Conservation (phyloP, 2,797 vertebrate genomes). For the Paramormyrops hopkinsi region DNA sequence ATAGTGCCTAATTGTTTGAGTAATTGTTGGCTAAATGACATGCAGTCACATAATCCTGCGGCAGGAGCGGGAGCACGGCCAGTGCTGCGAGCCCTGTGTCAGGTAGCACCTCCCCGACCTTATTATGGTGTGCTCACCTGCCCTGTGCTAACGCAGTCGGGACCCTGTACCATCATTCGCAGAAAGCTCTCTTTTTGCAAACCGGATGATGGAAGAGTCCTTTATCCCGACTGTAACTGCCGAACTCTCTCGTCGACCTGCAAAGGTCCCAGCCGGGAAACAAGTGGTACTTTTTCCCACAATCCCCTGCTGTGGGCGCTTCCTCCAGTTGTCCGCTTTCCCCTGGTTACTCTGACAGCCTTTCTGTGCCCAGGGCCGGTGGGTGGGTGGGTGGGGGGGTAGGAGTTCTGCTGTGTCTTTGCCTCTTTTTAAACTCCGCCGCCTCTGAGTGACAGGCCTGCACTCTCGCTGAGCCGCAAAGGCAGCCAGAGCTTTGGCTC, state of each 20-base stretch:
- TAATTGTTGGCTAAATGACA: slow-evolving; percentile 1
- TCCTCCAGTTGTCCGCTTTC: neutral
- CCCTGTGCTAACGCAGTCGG: neutral
- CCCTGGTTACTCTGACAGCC: neutral
- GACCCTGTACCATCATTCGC: neutral
- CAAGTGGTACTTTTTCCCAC: neutral
- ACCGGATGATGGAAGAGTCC: neutral
- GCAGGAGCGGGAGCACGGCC: neutral
- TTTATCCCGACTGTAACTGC: neutral
- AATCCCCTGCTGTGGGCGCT: neutral
- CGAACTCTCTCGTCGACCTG: neutral
- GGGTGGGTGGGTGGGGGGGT: neutral
- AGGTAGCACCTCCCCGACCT: neutral
- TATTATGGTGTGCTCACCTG: neutral
- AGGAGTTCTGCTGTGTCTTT: neutral
- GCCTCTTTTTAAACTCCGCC: neutral
- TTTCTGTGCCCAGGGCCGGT: neutral
- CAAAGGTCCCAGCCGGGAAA: neutral
- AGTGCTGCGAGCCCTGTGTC: neutral
- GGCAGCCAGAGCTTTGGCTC: neutral
- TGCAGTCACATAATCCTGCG: neutral
- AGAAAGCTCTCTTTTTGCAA: neutral
- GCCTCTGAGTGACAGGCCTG: neutral
- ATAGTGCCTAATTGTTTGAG: neutral
- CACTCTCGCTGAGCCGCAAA: neutral